These are phyloP conservation scores for Drosophila rhopaloa DNA, from an alignment of 1,140 invertebrate species.

Conservation along the genomic window DNA sequence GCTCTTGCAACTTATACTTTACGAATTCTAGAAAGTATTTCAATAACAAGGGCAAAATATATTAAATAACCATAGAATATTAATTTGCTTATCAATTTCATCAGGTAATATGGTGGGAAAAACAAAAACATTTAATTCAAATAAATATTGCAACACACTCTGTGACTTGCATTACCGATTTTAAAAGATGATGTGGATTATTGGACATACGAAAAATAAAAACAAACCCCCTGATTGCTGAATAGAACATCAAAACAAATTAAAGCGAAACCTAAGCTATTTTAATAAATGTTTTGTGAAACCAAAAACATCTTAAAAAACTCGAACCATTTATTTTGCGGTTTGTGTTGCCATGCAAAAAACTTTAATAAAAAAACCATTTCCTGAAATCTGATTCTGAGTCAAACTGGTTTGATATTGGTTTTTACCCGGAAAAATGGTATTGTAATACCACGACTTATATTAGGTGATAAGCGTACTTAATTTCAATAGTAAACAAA, in stretches of 20 bases:
- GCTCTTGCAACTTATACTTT: background rate
- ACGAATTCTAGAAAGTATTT: background rate
- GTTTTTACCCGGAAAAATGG: background rate
- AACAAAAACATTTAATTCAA: background rate
- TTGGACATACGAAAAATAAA: background rate
- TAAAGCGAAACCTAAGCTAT: background rate
- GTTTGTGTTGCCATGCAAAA: conserved; percentile 11
- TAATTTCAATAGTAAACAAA: background rate
- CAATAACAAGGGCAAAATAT: background rate
- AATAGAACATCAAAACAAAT: conserved; percentile 5
- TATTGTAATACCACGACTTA: background rate
- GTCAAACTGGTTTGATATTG: background rate
- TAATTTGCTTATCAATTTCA: conserved; percentile 1
- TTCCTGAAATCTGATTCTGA: background rate
- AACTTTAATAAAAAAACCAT: conserved; percentile 1
- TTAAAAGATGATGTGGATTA: background rate
- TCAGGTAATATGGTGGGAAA: background rate
- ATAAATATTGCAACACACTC: background rate
- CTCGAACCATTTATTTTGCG: background rate
- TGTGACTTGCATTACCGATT: background rate
- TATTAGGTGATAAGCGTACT: background rate
- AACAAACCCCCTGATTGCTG: conserved; percentile 1
- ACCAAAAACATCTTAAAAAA: background rate
- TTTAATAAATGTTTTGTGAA: background rate
- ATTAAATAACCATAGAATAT: background rate